These are phyloP conservation scores for Pseudochromis fuscus DNA, from an alignment of 2,797 vertebrate genomes.

Conservation along the genomic window DNA sequence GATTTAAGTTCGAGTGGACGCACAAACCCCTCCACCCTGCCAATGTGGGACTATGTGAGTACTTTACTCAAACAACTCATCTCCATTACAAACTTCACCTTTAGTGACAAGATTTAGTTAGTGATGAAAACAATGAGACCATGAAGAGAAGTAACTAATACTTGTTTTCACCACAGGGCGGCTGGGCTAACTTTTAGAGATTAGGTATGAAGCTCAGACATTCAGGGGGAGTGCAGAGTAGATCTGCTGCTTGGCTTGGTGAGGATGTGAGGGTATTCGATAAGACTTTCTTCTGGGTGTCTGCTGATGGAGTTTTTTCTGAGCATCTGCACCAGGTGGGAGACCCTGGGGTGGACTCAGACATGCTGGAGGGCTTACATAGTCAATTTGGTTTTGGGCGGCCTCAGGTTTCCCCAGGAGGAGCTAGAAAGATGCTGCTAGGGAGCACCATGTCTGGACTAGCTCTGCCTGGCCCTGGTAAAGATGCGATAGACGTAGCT, in stretches of 20 bases:
- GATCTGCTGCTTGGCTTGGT: neutral
- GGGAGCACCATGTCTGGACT: conserved; percentile 5
- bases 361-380: conserved; percentile 16
- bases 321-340: neutral
- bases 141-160: neutral
- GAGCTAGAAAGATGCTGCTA: neutral
- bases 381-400: conserved; percentile 23
- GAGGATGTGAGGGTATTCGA: neutral
- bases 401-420: conserved; percentile 8
- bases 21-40: neutral
- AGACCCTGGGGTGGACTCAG: conserved; percentile 2
- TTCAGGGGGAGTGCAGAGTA: neutral
- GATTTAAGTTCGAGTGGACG: neutral
- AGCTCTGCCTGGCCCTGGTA: neutral
- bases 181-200: neutral
- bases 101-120: neutral
- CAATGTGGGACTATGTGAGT: neutral
- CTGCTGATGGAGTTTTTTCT: conserved; percentile 10
- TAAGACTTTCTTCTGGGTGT: conserved; percentile 1
- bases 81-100: neutral
- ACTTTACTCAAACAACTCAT: neutral
- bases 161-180: no score
- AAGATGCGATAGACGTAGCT: neutral
- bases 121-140: neutral
- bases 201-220: neutral